These are phyloP conservation scores for Trichechus manatus DNA, from an alignment of 2,113 vertebrate species.

Conservation along the genomic window DNA sequence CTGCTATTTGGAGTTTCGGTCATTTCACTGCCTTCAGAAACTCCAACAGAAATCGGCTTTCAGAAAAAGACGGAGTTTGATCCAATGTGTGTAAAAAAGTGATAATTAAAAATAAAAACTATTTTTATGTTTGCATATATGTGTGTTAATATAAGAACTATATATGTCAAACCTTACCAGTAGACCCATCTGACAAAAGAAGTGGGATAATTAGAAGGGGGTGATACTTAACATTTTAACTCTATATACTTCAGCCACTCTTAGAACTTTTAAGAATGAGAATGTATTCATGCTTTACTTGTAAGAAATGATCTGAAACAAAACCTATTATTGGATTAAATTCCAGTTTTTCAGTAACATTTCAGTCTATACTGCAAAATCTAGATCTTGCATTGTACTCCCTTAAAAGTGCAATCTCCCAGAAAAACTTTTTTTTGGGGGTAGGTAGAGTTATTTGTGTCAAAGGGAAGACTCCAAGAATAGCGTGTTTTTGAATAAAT, in stretches of 20 bases:
- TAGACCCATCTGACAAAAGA: not conserved
- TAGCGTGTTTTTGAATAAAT: not conserved
- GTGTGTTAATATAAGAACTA: not conserved
- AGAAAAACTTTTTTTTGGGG: not conserved
- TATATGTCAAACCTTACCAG: not conserved
- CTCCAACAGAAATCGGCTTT: not conserved
- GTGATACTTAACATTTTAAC: not conserved
- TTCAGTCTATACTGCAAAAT: not conserved
- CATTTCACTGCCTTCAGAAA: not conserved
- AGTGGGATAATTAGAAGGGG: not conserved
- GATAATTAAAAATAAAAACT: constrained; percentile 18
- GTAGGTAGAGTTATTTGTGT: not conserved
- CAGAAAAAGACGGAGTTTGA: not conserved
- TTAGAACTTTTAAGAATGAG: not conserved
- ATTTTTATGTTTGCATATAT: not conserved
- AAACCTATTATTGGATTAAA: constrained; percentile 1
- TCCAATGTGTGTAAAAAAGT: not conserved
- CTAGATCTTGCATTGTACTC: not conserved
- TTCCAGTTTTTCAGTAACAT: not conserved
- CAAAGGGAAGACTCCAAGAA: not conserved
- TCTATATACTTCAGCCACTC: not conserved
- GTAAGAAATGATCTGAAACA: not conserved
- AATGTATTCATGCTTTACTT: not conserved
- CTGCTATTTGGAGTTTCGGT: not conserved
- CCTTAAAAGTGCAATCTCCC: not conserved